A percentile compares a stretch with the other conserved stretches of the same genome.
phyloP scores from a whole-genome alignment of 1,140 invertebrate genomes.

The Temnothorax longispinosus region DNA sequence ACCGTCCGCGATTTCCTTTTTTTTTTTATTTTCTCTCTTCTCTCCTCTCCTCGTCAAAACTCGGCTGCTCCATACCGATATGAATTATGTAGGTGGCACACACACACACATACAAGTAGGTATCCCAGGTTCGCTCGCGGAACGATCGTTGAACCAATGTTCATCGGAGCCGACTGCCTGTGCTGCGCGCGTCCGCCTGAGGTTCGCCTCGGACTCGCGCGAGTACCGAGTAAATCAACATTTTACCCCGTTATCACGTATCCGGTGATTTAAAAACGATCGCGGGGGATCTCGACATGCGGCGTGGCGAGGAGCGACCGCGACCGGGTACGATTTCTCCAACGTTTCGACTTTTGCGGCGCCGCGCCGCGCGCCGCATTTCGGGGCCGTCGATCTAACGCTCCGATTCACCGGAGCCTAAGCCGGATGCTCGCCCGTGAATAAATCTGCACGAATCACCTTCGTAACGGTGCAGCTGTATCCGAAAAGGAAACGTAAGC shows the following conservation, averaged over 20 bases:
- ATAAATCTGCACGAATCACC: neutral
- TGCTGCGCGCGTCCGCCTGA: conserved; percentile 27
- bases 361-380: neutral
- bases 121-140: conserved; percentile 70
- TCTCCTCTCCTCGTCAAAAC: conserved; percentile 41
- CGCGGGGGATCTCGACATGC: neutral
- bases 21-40: neutral
- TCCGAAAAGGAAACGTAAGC: neutral
- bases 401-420: neutral
- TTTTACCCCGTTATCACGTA: conserved; percentile 23
- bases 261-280: conserved; percentile 25
- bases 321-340: neutral
- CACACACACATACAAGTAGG: conserved; percentile 54
- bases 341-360: neutral
- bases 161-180: conserved; percentile 72
- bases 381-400: neutral
- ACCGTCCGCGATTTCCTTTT: conserved; percentile 3
- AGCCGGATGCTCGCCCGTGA: neutral
- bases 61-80: conserved; percentile 63
- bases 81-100: conserved; percentile 72
- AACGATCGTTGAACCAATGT: conserved; percentile 77
- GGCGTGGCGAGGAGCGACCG: no score
- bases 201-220: neutral
- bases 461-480: neutral
- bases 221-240: conserved; percentile 51